Percentiles rank a stretch among this genome's conserved stretches.
Evolutionary conservation across 2,888 invertebrate species (phyloP).

Genomic region (Pseudococcus jackbeardsleyi): DNA sequence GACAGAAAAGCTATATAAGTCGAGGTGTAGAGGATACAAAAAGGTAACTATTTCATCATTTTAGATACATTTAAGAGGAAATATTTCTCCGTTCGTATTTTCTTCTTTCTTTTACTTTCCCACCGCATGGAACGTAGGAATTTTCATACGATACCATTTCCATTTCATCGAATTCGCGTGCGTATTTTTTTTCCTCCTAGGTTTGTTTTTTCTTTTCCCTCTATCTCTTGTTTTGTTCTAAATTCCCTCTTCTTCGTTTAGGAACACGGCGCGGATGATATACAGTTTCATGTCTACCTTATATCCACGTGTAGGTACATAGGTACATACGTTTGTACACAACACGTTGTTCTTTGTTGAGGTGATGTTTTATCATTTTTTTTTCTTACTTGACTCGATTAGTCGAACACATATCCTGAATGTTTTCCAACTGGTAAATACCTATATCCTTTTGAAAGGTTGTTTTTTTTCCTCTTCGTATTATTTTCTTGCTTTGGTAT

Average conservation of each 20-base stretch:
- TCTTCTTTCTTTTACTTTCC: neutral
- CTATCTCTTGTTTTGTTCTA: neutral
- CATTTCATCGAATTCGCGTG: conserved; percentile 11
- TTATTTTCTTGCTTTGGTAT: neutral
- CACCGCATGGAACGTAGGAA: neutral
- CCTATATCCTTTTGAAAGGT: neutral
- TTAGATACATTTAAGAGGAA: neutral
- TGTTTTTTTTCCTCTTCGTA: neutral
- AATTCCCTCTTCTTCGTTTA: neutral
- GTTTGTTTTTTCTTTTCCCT: neutral
- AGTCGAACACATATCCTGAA: neutral
- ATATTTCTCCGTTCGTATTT: neutral
- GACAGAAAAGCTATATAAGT: too few relatives aligned
- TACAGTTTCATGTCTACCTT: neutral
- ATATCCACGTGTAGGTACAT: neutral
- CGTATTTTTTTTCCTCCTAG: neutral
- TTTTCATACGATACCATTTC: conserved; percentile 3
- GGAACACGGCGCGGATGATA: neutral
- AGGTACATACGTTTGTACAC: neutral
- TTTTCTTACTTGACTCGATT: neutral
- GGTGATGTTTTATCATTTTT: conserved; percentile 12
- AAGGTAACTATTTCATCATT: neutral
- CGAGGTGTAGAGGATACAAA: neutral
- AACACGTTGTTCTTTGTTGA: neutral
- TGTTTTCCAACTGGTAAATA: conserved; percentile 6